phyloP scores from a whole-genome alignment of 1,140 invertebrate species.

The Sinella curviseta region DNA sequence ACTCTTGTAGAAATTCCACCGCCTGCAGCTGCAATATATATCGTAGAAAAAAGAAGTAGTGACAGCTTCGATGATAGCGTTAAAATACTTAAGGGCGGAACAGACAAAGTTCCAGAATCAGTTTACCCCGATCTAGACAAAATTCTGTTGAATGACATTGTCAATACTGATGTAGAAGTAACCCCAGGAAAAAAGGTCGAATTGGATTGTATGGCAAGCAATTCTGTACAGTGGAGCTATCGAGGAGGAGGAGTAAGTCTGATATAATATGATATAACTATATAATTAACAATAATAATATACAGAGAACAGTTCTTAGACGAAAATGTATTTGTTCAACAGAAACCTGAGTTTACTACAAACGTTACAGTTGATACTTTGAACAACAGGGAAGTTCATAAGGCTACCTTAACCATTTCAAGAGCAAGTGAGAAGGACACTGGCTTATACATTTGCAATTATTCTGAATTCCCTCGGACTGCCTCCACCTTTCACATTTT shows the following conservation, averaged over 20 bases:
- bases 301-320: not conserved
- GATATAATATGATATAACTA: too few relatives aligned
- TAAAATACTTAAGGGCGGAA: too few relatives aligned
- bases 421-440: not conserved
- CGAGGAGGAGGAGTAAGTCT: not conserved
- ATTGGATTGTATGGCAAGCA: not conserved
- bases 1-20: not conserved
- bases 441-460: not conserved
- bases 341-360: not conserved
- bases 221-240: not conserved
- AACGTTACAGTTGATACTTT: not conserved
- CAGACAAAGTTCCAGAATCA: not conserved
- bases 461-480: conserved; percentile 1
- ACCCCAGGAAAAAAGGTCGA: not conserved
- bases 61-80: not conserved
- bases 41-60: not conserved
- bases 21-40: not conserved
- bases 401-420: not conserved
- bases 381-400: not conserved
- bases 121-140: not conserved
- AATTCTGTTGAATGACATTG: not conserved
- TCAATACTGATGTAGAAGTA: not conserved
- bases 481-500: not conserved
- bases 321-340: not conserved
- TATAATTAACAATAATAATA: not conserved